Evolutionary conservation across 2,888 invertebrate genomes (phyloP).

Genomic region (Andrena haemorrhoa): DNA sequence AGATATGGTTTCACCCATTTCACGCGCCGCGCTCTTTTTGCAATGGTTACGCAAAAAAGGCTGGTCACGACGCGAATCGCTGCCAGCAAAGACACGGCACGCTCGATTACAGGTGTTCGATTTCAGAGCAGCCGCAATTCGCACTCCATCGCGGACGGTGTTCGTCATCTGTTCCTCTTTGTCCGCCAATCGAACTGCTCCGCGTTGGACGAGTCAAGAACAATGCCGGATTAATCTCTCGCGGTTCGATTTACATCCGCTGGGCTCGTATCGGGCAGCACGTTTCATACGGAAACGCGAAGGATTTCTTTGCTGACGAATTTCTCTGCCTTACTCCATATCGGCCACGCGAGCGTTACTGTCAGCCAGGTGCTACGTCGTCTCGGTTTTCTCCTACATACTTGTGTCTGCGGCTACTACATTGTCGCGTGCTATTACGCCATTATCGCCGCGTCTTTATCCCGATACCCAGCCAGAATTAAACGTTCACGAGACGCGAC

Average conservation of each 20-base stretch:
- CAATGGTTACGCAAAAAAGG: slow-evolving; percentile 24
- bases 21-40: background rate
- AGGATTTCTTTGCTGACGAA: too few species aligned
- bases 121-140: slow-evolving; percentile 9
- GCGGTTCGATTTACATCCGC: too few species aligned
- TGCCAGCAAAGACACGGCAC: slow-evolving; percentile 2
- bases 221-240: background rate
- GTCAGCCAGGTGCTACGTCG: too few species aligned
- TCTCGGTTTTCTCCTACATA: too few species aligned
- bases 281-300: too few species aligned
- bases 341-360: too few species aligned
- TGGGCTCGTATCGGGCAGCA: too few species aligned
- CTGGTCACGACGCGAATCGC: slow-evolving; percentile 14
- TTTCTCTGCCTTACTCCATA: too few species aligned
- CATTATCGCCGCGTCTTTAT: background rate
- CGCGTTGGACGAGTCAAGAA: background rate
- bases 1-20: background rate
- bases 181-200: slow-evolving; percentile 1
- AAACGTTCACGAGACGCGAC: background rate
- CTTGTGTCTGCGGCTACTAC: background rate
- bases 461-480: background rate
- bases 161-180: slow-evolving; percentile 7
- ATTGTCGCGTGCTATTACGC: background rate
- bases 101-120: slow-evolving; percentile 25
- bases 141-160: background rate